Evolutionary conservation across 2,113 vertebrate genomes (phyloP).

Genomic region (Vimba vimba): DNA sequence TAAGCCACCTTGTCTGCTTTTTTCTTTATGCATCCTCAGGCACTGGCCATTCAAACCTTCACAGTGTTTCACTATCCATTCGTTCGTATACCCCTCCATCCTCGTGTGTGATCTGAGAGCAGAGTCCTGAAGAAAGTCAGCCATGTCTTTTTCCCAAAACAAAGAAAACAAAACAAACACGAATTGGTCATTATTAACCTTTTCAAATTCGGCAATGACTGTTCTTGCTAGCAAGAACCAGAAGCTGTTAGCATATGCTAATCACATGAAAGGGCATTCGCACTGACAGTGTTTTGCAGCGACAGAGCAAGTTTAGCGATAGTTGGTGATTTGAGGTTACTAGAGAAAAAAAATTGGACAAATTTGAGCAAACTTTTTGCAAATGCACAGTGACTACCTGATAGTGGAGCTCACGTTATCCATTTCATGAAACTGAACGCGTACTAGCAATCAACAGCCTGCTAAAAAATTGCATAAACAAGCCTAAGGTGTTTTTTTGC

Average conservation of each 20-base stretch:
- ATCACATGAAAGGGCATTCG: not conserved
- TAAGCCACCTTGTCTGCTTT: not conserved
- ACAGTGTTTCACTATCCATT: slow-evolving; percentile 7
- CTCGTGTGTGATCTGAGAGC: slow-evolving; percentile 49
- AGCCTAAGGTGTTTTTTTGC: too few relatives aligned
- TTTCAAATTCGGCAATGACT: not conserved
- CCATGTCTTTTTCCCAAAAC: not conserved
- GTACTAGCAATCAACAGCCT: not conserved
- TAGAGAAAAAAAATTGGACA: not conserved
- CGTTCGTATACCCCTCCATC: slow-evolving; percentile 19
- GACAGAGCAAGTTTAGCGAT: not conserved
- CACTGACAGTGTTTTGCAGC: not conserved
- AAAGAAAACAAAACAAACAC: not conserved
- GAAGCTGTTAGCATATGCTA: not conserved
- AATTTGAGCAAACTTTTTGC: not conserved
- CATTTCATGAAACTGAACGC: not conserved
- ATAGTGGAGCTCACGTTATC: not conserved
- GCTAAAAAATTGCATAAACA: not conserved
- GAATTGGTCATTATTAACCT: not conserved
- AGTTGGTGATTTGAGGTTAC: not conserved
- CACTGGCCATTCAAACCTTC: not conserved
- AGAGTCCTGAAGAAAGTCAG: slow-evolving; percentile 40
- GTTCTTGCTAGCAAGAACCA: not conserved
- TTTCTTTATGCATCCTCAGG: not conserved
- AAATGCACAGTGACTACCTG: not conserved